Percentiles rank a stretch among this genome's conserved stretches.
Conservation (phyloP, 2,888 invertebrate species). For the Cataglyphis rosenhaueri region DNA sequence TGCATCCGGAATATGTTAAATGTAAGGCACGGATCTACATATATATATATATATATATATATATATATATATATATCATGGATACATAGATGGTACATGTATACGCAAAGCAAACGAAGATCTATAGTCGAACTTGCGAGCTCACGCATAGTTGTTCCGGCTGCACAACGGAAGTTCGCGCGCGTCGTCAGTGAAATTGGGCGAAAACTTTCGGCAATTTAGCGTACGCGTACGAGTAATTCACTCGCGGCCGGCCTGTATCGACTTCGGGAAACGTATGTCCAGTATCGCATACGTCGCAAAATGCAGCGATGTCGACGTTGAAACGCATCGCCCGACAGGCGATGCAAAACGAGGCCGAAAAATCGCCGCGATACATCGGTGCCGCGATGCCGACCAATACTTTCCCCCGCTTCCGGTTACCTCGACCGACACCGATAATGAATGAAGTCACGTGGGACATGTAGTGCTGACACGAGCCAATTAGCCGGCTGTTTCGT, state of each 20-base stretch:
- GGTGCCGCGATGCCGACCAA: slow-evolving; percentile 5
- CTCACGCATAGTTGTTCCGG: slow-evolving; percentile 41
- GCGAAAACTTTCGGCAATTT: slow-evolving; percentile 75
- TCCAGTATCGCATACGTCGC: slow-evolving; percentile 33
- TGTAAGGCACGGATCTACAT: not conserved
- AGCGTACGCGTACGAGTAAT: slow-evolving; percentile 68
- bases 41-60: not conserved
- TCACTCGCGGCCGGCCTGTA: slow-evolving; percentile 60
- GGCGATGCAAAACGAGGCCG: slow-evolving; percentile 10
- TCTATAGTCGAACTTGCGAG: slow-evolving; percentile 39
- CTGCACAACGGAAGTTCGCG: slow-evolving; percentile 26
- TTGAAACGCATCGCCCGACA: slow-evolving; percentile 13
- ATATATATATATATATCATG: not conserved
- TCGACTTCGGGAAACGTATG: slow-evolving; percentile 31
- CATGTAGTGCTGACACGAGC: slow-evolving; percentile 61
- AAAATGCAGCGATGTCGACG: slow-evolving; percentile 48
- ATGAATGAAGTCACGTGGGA: slow-evolving; percentile 67
- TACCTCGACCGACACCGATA: slow-evolving; percentile 56
- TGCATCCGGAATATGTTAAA: slow-evolving; percentile 15
- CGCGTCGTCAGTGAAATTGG: slow-evolving; percentile 69
- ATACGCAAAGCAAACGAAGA: slow-evolving; percentile 27
- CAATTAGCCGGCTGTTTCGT: slow-evolving; percentile 67
- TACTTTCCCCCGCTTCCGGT: slow-evolving; percentile 41
- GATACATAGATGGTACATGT: not conserved
- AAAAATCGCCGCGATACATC: slow-evolving; percentile 32